These are phyloP conservation scores for Synchiropus splendidus DNA, from an alignment of 2,113 vertebrate genomes.

Conservation along the genomic window DNA sequence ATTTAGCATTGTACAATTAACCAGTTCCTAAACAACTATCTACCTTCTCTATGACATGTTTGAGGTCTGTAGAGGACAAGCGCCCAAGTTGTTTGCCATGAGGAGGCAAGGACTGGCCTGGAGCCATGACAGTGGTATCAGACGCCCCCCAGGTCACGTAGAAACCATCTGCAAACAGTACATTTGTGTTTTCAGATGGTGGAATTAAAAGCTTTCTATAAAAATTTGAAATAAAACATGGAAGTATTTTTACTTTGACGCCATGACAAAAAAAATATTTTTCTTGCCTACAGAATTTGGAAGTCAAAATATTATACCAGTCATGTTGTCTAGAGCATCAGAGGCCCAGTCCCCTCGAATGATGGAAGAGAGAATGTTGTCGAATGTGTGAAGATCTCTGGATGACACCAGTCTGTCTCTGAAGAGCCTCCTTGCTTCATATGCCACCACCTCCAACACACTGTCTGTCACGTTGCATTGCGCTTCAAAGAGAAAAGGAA, in stretches of 20 bases:
- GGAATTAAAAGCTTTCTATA: no score
- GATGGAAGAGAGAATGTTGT: constrained; percentile 81
- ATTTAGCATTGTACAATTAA: no score
- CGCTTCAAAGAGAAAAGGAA: constrained; percentile 50
- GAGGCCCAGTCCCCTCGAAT: constrained; percentile 85
- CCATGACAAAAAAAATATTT: no score
- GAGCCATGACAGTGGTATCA: constrained; percentile 53
- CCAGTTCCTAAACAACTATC: no score
- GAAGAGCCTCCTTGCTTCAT: constrained; percentile 85
- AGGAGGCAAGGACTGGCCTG: constrained; percentile 76
- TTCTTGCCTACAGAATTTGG: no score
- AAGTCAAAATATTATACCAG: constrained; percentile 64
- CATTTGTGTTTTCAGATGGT: constrained; percentile 1
- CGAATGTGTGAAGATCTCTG: constrained; percentile 81
- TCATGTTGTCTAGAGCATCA: constrained; percentile 78
- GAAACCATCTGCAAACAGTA: constrained; percentile 70
- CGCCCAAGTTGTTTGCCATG: constrained; percentile 84
- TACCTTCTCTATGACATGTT: constrained; percentile 88
- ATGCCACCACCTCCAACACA: constrained; percentile 82
- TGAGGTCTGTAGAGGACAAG: constrained; percentile 75
- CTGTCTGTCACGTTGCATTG: constrained; percentile 73
- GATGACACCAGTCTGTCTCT: constrained; percentile 83
- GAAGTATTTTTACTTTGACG: no score
- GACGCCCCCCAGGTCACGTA: constrained; percentile 89
- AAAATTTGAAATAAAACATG: no score